Conservation (phyloP, 2,888 invertebrate genomes). For the Leucania comma region DNA sequence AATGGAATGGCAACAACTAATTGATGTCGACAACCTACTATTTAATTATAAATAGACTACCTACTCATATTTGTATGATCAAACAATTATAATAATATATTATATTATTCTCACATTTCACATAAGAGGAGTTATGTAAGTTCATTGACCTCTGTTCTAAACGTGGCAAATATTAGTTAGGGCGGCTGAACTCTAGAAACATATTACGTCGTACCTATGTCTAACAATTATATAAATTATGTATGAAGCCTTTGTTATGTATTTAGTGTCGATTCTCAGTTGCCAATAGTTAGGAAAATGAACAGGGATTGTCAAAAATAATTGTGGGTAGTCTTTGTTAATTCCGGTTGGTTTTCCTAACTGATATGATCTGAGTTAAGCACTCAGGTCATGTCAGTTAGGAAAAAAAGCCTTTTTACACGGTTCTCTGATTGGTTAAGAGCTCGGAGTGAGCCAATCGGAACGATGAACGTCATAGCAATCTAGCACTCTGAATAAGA, state of each 20-base stretch:
- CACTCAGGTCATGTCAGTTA: no score
- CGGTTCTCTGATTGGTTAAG: no score
- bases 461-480: no score
- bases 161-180: slow-evolving; percentile 26
- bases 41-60: neutral
- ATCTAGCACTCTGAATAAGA: no score
- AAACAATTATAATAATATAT: no score
- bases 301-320: no score
- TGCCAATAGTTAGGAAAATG: no score
- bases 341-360: no score
- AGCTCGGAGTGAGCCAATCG: no score
- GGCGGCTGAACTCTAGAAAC: slow-evolving; percentile 17
- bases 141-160: slow-evolving; percentile 37
- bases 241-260: slow-evolving; percentile 11
- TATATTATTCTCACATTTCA: slow-evolving; percentile 12
- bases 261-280: neutral
- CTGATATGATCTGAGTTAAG: no score
- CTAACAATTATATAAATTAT: slow-evolving; percentile 21
- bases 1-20: neutral
- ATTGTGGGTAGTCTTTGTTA: no score
- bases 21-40: neutral
- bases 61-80: neutral
- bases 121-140: slow-evolving; percentile 14
- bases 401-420: no score
- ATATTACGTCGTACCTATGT: slow-evolving; percentile 24